Conservation (phyloP, 2,888 invertebrate genomes). For the Melanchra persicariae region DNA sequence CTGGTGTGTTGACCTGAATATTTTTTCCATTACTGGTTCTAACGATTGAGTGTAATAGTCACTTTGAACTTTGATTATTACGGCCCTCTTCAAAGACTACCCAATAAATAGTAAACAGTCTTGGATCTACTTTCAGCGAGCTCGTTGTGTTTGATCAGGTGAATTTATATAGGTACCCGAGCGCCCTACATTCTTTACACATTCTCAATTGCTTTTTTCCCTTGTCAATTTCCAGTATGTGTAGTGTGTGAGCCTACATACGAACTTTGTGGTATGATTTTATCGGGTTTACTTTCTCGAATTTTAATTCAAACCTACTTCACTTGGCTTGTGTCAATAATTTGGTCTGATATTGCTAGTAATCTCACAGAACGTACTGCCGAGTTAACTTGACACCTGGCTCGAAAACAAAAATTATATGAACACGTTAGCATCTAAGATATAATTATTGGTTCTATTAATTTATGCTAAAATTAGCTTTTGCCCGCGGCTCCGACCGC, state of each 20-base stretch:
- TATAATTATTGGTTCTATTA: no score
- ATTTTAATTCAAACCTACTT: constrained; percentile 1
- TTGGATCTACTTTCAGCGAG: constrained; percentile 55
- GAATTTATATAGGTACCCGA: constrained; percentile 64
- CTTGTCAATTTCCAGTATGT: constrained; percentile 57
- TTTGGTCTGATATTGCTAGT: constrained; percentile 15
- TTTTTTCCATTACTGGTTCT: constrained; percentile 61
- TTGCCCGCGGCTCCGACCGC: no score
- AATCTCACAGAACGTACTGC: constrained; percentile 31
- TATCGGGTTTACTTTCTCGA: constrained; percentile 4
- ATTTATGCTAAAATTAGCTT: no score
- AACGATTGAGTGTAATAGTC: constrained; percentile 62
- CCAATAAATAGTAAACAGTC: constrained; percentile 67
- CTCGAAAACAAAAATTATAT: no score
- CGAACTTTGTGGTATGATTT: constrained; percentile 37
- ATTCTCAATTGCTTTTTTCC: constrained; percentile 62
- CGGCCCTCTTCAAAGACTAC: constrained; percentile 55
- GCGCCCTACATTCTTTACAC: constrained; percentile 57
- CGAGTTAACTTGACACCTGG: no score
- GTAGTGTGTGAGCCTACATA: constrained; percentile 34
- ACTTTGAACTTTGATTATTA: constrained; percentile 64
- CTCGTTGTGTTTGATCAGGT: constrained; percentile 64
- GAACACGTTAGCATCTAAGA: no score
- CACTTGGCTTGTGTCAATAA: constrained; percentile 11
- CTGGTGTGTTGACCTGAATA: constrained; percentile 63